Base-by-base conservation (phyloP, 2,888 invertebrate species). In the Caenorhabditis virilis region DNA sequence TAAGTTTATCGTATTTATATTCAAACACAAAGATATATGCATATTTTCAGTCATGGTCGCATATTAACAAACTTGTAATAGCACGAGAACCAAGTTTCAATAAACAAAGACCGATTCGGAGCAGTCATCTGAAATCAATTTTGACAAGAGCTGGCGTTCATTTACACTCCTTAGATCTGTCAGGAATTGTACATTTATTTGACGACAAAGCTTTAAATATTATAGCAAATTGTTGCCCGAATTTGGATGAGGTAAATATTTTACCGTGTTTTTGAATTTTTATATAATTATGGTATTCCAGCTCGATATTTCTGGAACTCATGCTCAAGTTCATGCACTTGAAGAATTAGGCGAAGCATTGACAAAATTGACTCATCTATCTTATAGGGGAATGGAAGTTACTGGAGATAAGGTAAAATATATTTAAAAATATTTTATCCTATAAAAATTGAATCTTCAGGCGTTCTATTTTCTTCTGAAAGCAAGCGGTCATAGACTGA, bases 391-490 rank as follows among this genome's bases (percentile, higher is more conserved):
- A 45, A 82, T 81, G 82, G 52, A 57, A 35, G 69, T 65, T 16
- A 60, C 74, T 7, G 71, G 66, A 33, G 81, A 81, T 49, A 77
- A 77, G 58, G 69, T 66, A 13, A 35, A 7, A 16, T 27, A n/a
- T 45, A 13, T 25, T 25, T 45, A 9, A 25, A 45, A 45, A 39
- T n/a, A 39, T 18, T 39, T 39, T 39, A 6, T 39, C 15, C 7
- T 39, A 7, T 7, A n/a, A 39, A 39, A 39, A 39, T 15, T 6
- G 15, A 39, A 11, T 18, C 6, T 69, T 45, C 35, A 74, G 64
- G 65, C 72, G 5, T 78, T 83, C 55, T 82, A 82, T 76, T 82
- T 76, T 51, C 51, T 83, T 20, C 69, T 83, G 33, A 74, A 80
- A 30, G 69, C 63, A 25, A 67, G 64, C 27, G 76, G 74, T 7